Conservation (phyloP, 2,888 invertebrate species). For the Rhagophthalmus giganteus region DNA sequence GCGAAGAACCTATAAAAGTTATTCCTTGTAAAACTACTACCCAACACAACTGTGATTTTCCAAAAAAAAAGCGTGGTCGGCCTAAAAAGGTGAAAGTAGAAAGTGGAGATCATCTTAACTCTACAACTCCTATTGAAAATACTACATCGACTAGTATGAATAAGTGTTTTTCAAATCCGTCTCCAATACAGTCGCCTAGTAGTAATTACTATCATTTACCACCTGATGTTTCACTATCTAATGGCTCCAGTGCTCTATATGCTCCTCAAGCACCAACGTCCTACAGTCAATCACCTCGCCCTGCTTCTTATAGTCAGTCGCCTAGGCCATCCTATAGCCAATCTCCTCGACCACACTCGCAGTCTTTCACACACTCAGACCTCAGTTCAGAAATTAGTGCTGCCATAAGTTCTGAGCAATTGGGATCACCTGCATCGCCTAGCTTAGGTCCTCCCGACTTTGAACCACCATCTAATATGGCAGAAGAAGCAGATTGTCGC, state of each 20-base stretch:
- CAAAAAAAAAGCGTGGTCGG: conserved; percentile 85
- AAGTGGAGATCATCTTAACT: conserved; percentile 34
- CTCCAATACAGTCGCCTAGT: conserved; percentile 57
- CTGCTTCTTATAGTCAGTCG: conserved; percentile 46
- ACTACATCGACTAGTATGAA: conserved; percentile 55
- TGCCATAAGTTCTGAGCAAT: conserved; percentile 71
- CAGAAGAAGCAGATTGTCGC: conserved; percentile 59
- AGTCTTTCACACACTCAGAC: conserved; percentile 70
- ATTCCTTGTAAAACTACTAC: conserved; percentile 58
- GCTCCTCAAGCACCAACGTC: conserved; percentile 46
- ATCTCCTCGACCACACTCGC: conserved; percentile 55
- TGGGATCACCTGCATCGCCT: conserved; percentile 70
- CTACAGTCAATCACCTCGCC: conserved; percentile 40
- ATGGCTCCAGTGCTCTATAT: conserved; percentile 50
- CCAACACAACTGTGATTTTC: conserved; percentile 61
- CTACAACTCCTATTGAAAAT: conserved; percentile 39
- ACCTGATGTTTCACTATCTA: conserved; percentile 52
- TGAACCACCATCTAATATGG: conserved; percentile 68
- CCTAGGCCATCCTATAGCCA: conserved; percentile 49
- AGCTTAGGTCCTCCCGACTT: conserved; percentile 71
- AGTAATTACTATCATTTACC: conserved; percentile 56
- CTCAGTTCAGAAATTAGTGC: conserved; percentile 78
- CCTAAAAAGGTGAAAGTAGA: conserved; percentile 77
- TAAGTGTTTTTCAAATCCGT: conserved; percentile 57
- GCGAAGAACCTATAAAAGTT: conserved; percentile 63